phyloP scores from a whole-genome alignment of 2,797 vertebrate species.

The Spea hammondii region DNA sequence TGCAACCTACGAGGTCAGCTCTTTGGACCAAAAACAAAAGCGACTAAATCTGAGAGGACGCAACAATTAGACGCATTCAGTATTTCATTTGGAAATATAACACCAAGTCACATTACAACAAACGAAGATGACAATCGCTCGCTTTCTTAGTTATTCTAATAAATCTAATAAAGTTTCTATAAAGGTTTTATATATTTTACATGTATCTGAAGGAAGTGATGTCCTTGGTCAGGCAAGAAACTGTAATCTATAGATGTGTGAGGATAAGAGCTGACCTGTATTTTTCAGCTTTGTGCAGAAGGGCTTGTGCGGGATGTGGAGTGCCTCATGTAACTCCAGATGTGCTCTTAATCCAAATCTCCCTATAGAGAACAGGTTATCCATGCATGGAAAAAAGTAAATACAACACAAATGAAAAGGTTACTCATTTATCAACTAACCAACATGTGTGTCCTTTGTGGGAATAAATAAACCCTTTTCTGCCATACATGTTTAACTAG shows the following conservation, averaged over 20 bases:
- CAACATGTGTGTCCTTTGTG: constrained; percentile 9
- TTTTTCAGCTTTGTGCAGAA: constrained; percentile 32
- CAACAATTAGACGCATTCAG: constrained; percentile 50
- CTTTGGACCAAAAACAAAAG: constrained; percentile 37
- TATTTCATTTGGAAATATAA: constrained; percentile 1
- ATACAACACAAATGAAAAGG: constrained; percentile 38
- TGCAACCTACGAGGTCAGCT: constrained; percentile 57
- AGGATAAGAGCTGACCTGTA: constrained; percentile 38
- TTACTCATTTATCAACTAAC: constrained; percentile 45
- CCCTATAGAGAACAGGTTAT: constrained; percentile 32
- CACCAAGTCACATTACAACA: constrained; percentile 7
- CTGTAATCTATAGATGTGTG: constrained; percentile 28
- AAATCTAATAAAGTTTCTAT: constrained; percentile 9
- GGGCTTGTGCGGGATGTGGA: constrained; percentile 29
- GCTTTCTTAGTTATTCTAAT: constrained; percentile 9
- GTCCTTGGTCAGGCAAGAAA: constrained; percentile 6
- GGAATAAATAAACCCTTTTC: background rate
- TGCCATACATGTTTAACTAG: too few species aligned
- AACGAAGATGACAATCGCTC: background rate
- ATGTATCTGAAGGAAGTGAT: constrained; percentile 13
- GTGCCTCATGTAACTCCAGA: constrained; percentile 41
- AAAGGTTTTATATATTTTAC: background rate
- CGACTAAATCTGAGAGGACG: constrained; percentile 54
- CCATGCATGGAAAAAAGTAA: constrained; percentile 29
- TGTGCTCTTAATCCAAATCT: constrained; percentile 42